Base-by-base conservation (phyloP, 2,888 invertebrate species). In the Tanaodytes sp. region DNA sequence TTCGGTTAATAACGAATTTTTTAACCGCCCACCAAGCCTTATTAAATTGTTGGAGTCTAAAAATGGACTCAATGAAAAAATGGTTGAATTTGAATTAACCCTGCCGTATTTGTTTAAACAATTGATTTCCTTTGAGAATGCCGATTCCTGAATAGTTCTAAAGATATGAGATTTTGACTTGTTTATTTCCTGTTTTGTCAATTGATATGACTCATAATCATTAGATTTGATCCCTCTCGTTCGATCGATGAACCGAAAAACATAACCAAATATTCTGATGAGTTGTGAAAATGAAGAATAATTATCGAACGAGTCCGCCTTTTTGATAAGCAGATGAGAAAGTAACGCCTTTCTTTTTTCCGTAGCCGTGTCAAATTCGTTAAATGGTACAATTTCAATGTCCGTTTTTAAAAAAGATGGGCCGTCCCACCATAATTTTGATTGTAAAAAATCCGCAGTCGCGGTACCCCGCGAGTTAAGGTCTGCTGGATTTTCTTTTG, bases 401-500 rank as follows among this genome's bases (percentile, higher is more conserved):
- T 14, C 14, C 14, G 14, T 18, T 15, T 40, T 14, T 18, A 40
- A 40, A 40, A 18, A 18, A 6, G 16, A 16, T 11, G 48, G 48
- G 1, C 48, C 48, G 4, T 48, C 8, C 48, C 48, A 33, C 48
- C 48, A 48, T 48, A 48, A 33, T n/a, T 18, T 18, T 19, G 48
- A 48, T 6, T 19, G 18, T 1, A 33, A 6, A 2, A 33, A 48
- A 31, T 48, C 48, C 1, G 2, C 12, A 2, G n/a, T n/a, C n/a
- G n/a, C n/a, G n/a, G n/a, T n/a, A n/a, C n/a, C 9, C 19, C 48
- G 33, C 8, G 33, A 48, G 11, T 48, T 48, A 6, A 48, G 19
- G 18, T 48, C 33, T 2, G 36, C 48, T 11, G 48, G 48, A 16
- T 48, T 48, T 19, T 33, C 19, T 20, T 36, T 33, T 14, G 48